These are phyloP conservation scores for Tetranychus cinnabarinus DNA, from an alignment of 1,140 invertebrate genomes.

Conservation along the genomic window DNA sequence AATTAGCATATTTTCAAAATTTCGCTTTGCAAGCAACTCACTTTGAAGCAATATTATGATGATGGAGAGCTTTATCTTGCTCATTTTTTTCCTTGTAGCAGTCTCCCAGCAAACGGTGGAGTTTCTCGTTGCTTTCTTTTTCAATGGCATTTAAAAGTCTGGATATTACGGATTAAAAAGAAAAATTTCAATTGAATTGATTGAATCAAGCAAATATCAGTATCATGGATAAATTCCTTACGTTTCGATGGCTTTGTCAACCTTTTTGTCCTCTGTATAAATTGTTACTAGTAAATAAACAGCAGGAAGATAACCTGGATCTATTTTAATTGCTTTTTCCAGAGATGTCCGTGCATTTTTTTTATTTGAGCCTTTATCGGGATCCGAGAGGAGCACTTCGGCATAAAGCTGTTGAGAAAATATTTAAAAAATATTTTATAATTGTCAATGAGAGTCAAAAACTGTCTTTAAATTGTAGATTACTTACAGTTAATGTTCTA, in stretches of 20 bases:
- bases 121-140: constrained; percentile 32
- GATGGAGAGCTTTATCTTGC: constrained; percentile 41
- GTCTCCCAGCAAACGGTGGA: constrained; percentile 45
- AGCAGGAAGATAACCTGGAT: constrained; percentile 37
- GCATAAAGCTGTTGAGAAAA: constrained; percentile 33
- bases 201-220: neutral
- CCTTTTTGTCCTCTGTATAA: constrained; percentile 25
- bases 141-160: constrained; percentile 29
- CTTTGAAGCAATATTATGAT: constrained; percentile 42
- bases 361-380: constrained; percentile 13
- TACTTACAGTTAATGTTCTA: constrained; percentile 24
- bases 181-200: neutral
- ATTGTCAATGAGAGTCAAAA: neutral
- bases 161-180: constrained; percentile 23
- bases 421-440: neutral
- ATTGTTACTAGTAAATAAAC: constrained; percentile 40
- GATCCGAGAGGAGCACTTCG: constrained; percentile 40
- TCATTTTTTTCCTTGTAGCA: constrained; percentile 29
- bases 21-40: constrained; percentile 16
- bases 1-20: neutral
- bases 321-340: constrained; percentile 39
- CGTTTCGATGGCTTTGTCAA: constrained; percentile 21
- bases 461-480: neutral
- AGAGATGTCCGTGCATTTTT: constrained; percentile 32
- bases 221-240: constrained; percentile 14